Evolutionary conservation across 2,797 vertebrate genomes (phyloP).

Genomic region (Mionectes olivaceus): DNA sequence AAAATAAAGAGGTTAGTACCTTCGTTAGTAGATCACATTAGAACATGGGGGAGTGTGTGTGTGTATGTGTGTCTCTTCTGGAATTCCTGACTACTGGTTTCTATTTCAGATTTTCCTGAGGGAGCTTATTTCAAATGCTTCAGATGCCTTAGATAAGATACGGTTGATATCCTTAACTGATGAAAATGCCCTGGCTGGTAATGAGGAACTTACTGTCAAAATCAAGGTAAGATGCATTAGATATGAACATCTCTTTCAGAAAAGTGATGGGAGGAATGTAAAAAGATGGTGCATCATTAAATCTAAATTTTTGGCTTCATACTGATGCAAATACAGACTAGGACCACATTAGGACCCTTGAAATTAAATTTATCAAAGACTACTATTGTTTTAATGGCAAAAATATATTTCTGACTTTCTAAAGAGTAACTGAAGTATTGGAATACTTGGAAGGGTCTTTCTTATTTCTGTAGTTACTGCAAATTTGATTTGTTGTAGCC

Average conservation of each 20-base stretch:
- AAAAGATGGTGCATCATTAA: neutral
- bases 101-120: conserved; percentile 93
- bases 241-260: rapidly evolving
- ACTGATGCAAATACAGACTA: neutral
- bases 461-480: neutral
- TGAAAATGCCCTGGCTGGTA: conserved; percentile 88
- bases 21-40: neutral
- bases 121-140: conserved; percentile 98
- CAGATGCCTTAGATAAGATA: conserved; percentile 98
- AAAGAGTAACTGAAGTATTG: neutral
- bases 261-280: neutral
- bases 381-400: rapidly evolving
- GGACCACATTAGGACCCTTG: neutral
- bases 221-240: conserved; percentile 86
- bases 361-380: neutral
- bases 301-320: neutral
- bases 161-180: conserved; percentile 92
- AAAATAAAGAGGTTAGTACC: conserved; percentile 95
- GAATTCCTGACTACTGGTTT: neutral
- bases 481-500: neutral
- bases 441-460: neutral
- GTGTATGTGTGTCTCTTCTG: neutral
- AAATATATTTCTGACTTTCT: neutral
- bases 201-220: conserved; percentile 96
- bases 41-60: neutral